Evolutionary conservation across 2,888 invertebrate species (phyloP).

Genomic region (Balanococcus diminutus): DNA sequence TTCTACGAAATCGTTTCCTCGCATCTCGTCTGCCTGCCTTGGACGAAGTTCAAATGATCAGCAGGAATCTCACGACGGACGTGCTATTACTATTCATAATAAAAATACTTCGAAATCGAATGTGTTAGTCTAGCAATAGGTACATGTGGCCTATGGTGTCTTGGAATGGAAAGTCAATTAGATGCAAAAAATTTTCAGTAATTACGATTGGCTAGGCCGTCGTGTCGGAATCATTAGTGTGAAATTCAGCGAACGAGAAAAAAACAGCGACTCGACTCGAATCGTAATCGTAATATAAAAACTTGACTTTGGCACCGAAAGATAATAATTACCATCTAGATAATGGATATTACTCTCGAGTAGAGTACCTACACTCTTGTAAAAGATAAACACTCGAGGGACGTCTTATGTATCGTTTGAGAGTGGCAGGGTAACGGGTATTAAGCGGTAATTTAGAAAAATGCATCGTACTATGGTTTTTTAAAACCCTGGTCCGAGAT

Average conservation of each 20-base stretch:
- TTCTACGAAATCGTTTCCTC: not conserved
- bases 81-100: not conserved
- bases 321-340: not conserved
- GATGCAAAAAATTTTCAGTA: not conserved
- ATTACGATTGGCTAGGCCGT: too few relatives aligned
- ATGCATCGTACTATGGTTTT: not conserved
- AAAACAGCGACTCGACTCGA: not conserved
- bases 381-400: not conserved
- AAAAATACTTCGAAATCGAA: not conserved
- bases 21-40: not conserved
- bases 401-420: not conserved
- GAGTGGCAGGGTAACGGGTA: not conserved
- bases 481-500: too few relatives aligned
- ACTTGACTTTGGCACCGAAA: not conserved
- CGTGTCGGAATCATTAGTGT: not conserved
- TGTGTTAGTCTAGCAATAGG: too few relatives aligned
- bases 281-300: too few relatives aligned
- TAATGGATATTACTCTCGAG: not conserved
- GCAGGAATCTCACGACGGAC: not conserved
- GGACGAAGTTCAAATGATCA: not conserved
- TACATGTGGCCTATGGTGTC: too few relatives aligned
- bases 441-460: not conserved
- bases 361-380: not conserved
- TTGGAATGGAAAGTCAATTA: not conserved
- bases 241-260: not conserved